Evolutionary conservation across 2,113 vertebrate species (phyloP).

Genomic region (Microtus pennsylvanicus): DNA sequence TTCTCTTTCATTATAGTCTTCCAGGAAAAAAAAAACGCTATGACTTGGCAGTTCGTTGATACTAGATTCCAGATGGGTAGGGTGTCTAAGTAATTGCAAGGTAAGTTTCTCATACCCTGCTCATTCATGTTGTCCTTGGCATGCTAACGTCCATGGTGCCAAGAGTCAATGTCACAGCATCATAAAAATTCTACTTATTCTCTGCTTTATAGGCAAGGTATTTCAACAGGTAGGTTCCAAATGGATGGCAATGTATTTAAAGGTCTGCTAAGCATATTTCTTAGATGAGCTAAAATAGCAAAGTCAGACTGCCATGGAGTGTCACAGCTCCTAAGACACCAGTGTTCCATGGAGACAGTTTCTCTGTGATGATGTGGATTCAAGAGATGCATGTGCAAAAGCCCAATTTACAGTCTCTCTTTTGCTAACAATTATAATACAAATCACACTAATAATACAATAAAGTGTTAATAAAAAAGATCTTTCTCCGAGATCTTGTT

Average conservation of each 20-base stretch:
- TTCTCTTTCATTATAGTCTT: conserved; percentile 61
- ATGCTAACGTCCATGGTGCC: not conserved
- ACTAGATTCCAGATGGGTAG: not conserved
- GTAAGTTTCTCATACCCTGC: no score
- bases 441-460: not conserved
- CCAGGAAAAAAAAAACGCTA: conserved; percentile 24
- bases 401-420: not conserved
- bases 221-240: not conserved
- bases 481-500: not conserved
- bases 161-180: not conserved
- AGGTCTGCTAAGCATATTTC: not conserved
- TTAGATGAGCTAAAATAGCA: not conserved
- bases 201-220: not conserved
- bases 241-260: not conserved
- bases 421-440: not conserved
- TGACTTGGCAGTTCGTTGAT: no score
- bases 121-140: no score
- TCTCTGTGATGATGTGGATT: not conserved
- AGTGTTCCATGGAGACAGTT: not conserved
- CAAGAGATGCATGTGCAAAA: not conserved
- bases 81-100: not conserved
- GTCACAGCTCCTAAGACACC: not conserved
- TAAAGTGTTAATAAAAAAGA: not conserved
- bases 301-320: not conserved
- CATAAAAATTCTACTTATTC: not conserved